These are phyloP conservation scores for Sussaba pulchella DNA, from an alignment of 2,888 invertebrate genomes.

Conservation along the genomic window DNA sequence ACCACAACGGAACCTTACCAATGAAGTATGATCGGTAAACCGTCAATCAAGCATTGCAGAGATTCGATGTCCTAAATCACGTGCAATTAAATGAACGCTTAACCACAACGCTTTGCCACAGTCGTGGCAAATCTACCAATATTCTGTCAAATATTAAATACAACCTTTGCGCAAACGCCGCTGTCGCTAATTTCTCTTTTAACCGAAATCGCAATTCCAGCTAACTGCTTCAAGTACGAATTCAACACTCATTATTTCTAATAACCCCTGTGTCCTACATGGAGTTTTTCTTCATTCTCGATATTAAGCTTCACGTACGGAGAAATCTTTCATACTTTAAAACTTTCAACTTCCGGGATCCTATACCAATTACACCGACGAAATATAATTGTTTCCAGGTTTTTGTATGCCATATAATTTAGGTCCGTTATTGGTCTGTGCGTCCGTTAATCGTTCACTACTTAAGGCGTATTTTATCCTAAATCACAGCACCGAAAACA, in stretches of 20 bases:
- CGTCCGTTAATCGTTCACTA: conserved; percentile 33
- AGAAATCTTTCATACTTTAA: conserved; percentile 11
- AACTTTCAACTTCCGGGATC: conserved; percentile 8
- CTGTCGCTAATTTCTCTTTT: conserved; percentile 50
- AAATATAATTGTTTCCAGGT: conserved; percentile 4
- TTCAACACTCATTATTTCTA: conserved; percentile 34
- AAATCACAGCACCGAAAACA: conserved; percentile 26
- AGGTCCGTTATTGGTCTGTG: conserved; percentile 22
- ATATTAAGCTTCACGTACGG: conserved; percentile 2
- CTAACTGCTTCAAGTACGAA: background rate
- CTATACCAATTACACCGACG: conserved; percentile 9
- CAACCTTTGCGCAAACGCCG: conserved; percentile 3
- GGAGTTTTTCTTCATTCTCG: conserved; percentile 17
- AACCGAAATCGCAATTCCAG: conserved; percentile 10
- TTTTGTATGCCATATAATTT: conserved; percentile 9
- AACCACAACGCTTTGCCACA: background rate
- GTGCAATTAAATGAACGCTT: conserved; percentile 2
- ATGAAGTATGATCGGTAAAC: background rate
- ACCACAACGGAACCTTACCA: background rate
- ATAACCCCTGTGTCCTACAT: conserved; percentile 52
- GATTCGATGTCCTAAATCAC: background rate
- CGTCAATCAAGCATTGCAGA: background rate
- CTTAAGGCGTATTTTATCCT: conserved; percentile 4
- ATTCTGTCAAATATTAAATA: conserved; percentile 32
- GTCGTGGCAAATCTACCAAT: background rate